Percentiles rank a stretch among this genome's conserved stretches.
phyloP scores from a whole-genome alignment of 2,888 invertebrate genomes.

The Smittia aterrima region DNA sequence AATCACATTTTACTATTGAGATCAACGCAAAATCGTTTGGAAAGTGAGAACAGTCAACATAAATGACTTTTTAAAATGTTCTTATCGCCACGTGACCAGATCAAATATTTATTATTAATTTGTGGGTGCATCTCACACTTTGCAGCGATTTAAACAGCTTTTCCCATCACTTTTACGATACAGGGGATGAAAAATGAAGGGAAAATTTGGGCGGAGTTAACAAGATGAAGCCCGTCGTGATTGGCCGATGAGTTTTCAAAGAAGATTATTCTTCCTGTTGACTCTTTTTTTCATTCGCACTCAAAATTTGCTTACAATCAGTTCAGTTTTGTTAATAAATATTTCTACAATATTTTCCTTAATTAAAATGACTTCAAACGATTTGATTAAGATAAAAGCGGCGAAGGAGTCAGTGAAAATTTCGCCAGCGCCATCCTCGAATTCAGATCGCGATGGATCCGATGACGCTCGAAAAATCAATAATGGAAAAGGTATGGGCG shows the following conservation, averaged over 20 bases:
- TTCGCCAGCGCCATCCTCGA: not conserved
- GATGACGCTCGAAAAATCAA: constrained; percentile 28
- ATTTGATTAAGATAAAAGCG: not conserved
- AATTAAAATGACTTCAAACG: constrained; percentile 4
- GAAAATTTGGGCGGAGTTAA: constrained; percentile 12
- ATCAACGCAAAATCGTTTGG: not conserved
- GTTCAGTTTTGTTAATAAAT: not conserved
- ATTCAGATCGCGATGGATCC: not conserved
- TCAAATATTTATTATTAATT: constrained; percentile 39
- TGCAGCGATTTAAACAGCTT: not conserved
- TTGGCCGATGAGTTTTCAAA: not conserved
- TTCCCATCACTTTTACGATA: not conserved
- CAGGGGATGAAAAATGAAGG: too few relatives aligned
- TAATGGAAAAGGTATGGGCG: constrained; percentile 9
- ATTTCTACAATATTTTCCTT: too few relatives aligned
- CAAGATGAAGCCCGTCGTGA: not conserved
- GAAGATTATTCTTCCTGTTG: not conserved
- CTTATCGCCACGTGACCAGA: constrained; percentile 27
- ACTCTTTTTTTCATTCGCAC: constrained; percentile 11
- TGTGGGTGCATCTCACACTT: constrained; percentile 26
- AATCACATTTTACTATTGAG: not conserved
- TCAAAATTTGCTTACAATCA: not conserved
- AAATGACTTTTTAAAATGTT: constrained; percentile 9
- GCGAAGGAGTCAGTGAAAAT: not conserved
- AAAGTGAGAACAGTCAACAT: not conserved